Base-by-base conservation (phyloP, 2,113 vertebrate genomes). In the Gambusia affinis region DNA sequence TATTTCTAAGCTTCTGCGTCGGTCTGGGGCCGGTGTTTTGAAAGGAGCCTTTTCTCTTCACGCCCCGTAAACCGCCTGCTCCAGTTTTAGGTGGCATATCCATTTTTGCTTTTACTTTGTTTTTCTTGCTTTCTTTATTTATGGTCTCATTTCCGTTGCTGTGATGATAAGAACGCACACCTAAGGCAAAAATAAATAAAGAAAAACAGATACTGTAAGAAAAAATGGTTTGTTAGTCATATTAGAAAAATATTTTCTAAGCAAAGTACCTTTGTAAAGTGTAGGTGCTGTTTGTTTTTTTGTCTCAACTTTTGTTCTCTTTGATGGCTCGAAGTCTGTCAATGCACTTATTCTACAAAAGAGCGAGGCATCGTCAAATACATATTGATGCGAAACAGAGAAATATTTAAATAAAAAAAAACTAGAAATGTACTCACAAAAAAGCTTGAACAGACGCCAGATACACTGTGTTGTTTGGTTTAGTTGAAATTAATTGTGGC, bases 251-350 rank as follows among this genome's bases (percentile, higher is more conserved):
- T 8, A 1, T 3, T 12, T 39, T 57, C 14, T 17, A 8, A 31
- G 4, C 1, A 68, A 64, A 37, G 64, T 82, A 91, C 86, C 80
- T 84, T 64, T 30, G 28, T 64, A 29, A 64, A 60, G 71, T 11
- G 78, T 44, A 47, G 35, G n/a, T 5, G 69, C 64, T 0, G 22
- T 8, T 63, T 37, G 47, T 12, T 22, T 29, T 60, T 22, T 64
- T 31, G 54, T 76, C 60, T 77, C 83, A 60, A 89, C 64, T 51
- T 60, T 89, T 7, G 83, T 17, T 82, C 73, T 85, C 74, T 94
- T 93, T 15, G 81, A 63, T 65, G 89, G 90, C 73, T 93, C 85
- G 71, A 81, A 79, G 64, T 91, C 82, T 35, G 86, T 83, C 78
- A 89, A 24, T 12, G 89, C 57, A 76, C 85, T 80, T 85, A 94